Evolutionary conservation across 2,113 vertebrate species (phyloP).

Genomic region (Entosphenus tridentatus): DNA sequence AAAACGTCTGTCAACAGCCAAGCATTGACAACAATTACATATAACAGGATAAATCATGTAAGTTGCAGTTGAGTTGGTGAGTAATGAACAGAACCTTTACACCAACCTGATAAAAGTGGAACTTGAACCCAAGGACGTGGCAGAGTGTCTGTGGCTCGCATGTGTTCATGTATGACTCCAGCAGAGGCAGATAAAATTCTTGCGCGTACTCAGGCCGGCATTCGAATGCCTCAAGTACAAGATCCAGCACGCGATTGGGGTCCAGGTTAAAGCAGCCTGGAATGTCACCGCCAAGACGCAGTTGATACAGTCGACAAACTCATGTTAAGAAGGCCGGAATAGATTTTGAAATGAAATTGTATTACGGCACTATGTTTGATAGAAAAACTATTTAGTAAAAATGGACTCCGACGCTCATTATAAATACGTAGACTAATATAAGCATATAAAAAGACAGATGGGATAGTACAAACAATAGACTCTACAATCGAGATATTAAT

Average conservation of each 20-base stretch:
- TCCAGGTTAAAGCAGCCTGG: constrained; percentile 93
- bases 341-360: neutral
- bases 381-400: neutral
- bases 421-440: neutral
- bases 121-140: constrained; percentile 97
- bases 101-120: constrained; percentile 89
- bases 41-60: no score
- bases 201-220: constrained; percentile 71
- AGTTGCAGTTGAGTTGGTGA: no score
- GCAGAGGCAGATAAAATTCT: constrained; percentile 81
- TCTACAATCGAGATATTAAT: no score
- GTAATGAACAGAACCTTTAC: no score
- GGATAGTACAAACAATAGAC: no score
- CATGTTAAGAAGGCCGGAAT: neutral
- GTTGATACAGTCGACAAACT: neutral
- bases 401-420: neutral
- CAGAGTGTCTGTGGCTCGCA: constrained; percentile 93
- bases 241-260: constrained; percentile 93
- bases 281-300: neutral
- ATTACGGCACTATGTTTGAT: neutral
- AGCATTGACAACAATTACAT: no score
- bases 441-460: no score
- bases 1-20: no score
- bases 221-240: constrained; percentile 87
- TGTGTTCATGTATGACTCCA: constrained; percentile 88